Base-by-base conservation (phyloP, 1,140 invertebrate species). In the Platyscapa corneri region DNA sequence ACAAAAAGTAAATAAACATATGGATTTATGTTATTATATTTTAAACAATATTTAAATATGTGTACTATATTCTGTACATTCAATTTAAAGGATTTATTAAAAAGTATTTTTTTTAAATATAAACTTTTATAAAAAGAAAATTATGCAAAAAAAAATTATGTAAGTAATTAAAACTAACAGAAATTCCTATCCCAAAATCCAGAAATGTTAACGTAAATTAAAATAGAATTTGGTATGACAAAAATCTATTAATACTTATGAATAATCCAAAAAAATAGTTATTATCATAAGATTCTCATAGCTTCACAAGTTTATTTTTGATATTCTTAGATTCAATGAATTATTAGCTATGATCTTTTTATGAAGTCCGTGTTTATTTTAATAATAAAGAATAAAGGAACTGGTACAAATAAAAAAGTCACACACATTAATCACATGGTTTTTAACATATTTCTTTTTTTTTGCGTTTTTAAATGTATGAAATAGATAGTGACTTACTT, bases 401-500 rank as follows among this genome's bases (percentile, higher is more conserved):
- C 5, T 12, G 3, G 32, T 0, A 39, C 12, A 37, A 84, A 60
- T 2, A 12, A 78, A 67, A 70, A 65, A 46, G 27, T 37, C 0
- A 46, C 0, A 32, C 76, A 12, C 83, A 32, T 56, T 32, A 65
- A 60, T 84, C 76, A 74, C 65, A 27, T 14, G 60, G 34, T 53
- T 74, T 39, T 85, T 85, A 81, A 81, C 16, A 70, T 76, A 46
- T 65, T 30, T 64, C 42, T 42, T 30, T 79, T n/a, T 20, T 37
- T 16, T 46, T 60, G 20, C 32, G 56, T 81, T 75, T 74, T n/a
- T 49, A 42, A 75, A 30, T 49, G 20, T 85, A 81, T 81, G 78
- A 81, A 81, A 81, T 85, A 85, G 78, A 39, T 56, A 70, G 53
- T 32, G 72, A 64, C 53, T 70, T 64, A 65, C 46, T 85, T 65